These are phyloP conservation scores for Drosophila prosaltans DNA, from an alignment of 1,140 invertebrate genomes.

Conservation along the genomic window DNA sequence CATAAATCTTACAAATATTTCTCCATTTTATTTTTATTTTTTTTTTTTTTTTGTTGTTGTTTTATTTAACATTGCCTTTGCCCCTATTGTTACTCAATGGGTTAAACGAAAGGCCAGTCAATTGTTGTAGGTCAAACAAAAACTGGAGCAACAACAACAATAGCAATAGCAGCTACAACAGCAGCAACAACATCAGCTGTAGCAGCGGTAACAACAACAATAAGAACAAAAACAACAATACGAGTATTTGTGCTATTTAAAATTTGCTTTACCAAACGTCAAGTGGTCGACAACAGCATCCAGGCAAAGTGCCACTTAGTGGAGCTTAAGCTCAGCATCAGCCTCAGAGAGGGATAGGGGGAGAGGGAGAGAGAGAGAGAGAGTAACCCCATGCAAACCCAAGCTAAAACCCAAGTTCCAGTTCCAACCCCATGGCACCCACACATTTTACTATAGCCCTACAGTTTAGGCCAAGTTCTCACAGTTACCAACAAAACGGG, in stretches of 20 bases:
- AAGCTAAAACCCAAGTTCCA: neutral
- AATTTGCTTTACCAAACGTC: conserved; percentile 72
- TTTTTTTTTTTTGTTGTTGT: conserved; percentile 35
- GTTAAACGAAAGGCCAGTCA: conserved; percentile 51
- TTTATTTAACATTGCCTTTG: conserved; percentile 54
- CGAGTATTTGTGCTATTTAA: conserved; percentile 73
- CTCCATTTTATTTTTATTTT: conserved; percentile 25
- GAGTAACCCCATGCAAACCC: conserved; percentile 15
- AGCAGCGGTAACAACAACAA: conserved; percentile 25
- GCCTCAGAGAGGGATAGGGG: conserved; percentile 22
- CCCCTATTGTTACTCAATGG: conserved; percentile 50
- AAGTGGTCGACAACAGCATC: conserved; percentile 66
- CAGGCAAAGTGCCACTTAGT: conserved; percentile 60
- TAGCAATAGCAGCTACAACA: conserved; percentile 12
- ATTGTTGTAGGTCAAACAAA: conserved; percentile 73
- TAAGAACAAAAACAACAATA: conserved; percentile 39
- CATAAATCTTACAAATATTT: neutral
- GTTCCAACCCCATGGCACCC: neutral
- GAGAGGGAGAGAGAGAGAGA: too few relatives aligned
- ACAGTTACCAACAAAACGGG: conserved; percentile 6
- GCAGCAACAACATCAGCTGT: conserved; percentile 26
- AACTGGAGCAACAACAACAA: conserved; percentile 62
- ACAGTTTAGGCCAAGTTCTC: conserved; percentile 11
- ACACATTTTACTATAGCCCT: conserved; percentile 2
- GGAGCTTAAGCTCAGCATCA: conserved; percentile 4